Evolutionary conservation across 2,113 vertebrate genomes (phyloP).

Genomic region (Lagopus muta): DNA sequence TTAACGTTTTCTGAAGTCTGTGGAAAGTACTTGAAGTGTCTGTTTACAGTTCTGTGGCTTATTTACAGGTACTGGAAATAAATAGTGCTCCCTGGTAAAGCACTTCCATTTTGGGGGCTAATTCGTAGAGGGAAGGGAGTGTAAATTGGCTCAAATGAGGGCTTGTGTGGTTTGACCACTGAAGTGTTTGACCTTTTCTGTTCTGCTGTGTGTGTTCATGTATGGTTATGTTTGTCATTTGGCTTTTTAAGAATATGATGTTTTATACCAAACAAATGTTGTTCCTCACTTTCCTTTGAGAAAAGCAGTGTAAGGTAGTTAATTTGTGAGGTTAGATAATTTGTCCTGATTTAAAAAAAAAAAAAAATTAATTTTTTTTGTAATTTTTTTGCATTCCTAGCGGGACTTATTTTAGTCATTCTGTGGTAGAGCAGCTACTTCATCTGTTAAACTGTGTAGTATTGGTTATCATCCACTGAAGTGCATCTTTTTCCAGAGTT

Average conservation of each 20-base stretch:
- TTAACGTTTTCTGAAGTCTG: not conserved
- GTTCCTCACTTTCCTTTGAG: not conserved
- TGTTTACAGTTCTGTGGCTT: not conserved
- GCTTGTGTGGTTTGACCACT: not conserved
- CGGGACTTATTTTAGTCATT: constrained; percentile 21
- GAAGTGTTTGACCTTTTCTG: not conserved
- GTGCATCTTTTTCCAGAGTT: not conserved
- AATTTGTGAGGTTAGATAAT: not conserved
- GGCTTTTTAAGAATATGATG: not conserved
- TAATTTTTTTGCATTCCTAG: not conserved
- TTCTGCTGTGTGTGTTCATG: not conserved
- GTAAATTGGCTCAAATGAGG: not conserved
- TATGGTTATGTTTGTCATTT: not conserved
- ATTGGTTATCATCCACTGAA: constrained; percentile 18
- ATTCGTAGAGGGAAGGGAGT: not conserved
- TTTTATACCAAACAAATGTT: not conserved
- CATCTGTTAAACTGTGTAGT: not conserved
- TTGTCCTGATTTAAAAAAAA: no score
- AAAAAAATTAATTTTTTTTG: no score
- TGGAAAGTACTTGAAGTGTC: not conserved
- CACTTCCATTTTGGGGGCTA: not conserved
- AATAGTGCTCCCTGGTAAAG: fast-evolving
- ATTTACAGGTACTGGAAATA: not conserved
- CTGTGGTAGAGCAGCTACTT: constrained; percentile 9
- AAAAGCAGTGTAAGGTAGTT: not conserved